A percentile compares a stretch with the other conserved stretches of the same genome.
phyloP scores from a whole-genome alignment of 2,113 vertebrate species.

The Hydrolagus affinis region DNA sequence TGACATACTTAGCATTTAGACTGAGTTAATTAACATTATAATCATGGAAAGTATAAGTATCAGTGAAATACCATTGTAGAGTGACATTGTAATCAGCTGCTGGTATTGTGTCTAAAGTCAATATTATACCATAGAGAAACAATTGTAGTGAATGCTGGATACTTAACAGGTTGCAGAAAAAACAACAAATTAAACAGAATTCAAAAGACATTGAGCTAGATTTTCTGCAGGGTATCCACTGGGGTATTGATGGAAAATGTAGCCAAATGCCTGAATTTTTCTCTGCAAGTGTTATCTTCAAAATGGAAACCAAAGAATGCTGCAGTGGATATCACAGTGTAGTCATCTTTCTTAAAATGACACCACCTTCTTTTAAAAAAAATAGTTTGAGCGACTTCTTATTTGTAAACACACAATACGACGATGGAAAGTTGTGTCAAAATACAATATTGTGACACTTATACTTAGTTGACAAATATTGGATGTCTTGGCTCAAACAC shows the following conservation, averaged over 20 bases:
- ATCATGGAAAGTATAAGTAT: neutral
- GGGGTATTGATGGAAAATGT: neutral
- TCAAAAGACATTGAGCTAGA: neutral
- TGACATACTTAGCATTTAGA: neutral
- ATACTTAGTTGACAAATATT: neutral
- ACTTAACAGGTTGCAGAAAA: neutral
- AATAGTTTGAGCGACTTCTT: neutral
- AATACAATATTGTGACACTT: neutral
- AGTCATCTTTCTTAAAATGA: neutral
- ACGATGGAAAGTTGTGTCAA: neutral
- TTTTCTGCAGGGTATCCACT: neutral
- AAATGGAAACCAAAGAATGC: too few relatives aligned
- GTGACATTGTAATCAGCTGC: neutral
- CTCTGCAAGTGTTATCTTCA: too few relatives aligned
- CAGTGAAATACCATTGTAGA: neutral
- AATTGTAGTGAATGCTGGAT: neutral
- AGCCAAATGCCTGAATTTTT: neutral
- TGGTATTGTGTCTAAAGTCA: neutral
- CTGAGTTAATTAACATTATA: neutral
- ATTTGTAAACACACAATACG: neutral
- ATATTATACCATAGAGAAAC: neutral
- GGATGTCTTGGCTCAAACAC: neutral
- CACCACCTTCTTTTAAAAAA: neutral
- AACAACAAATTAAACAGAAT: neutral
- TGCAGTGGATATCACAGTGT: too few relatives aligned